Evolutionary conservation across 1,140 invertebrate genomes (phyloP).

Genomic region (Arctopsyche grandis): DNA sequence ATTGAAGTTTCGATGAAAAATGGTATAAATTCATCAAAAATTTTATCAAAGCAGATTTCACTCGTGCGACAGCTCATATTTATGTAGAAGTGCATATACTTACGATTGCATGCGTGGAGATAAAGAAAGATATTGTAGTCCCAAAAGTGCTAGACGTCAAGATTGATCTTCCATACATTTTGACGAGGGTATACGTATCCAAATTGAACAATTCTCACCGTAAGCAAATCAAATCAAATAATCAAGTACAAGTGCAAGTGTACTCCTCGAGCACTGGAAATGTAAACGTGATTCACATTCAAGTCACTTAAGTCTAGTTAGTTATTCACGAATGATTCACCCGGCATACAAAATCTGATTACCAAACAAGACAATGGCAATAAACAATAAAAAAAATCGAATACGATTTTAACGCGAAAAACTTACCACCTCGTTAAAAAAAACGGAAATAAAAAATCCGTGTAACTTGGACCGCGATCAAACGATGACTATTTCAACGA

Average conservation of each 20-base stretch:
- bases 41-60: too few species aligned
- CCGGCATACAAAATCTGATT: not conserved
- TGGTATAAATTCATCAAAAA: too few species aligned
- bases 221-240: too few species aligned
- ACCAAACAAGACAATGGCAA: not conserved
- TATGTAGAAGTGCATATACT: too few species aligned
- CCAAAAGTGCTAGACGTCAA: too few species aligned
- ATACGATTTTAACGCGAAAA: too few species aligned
- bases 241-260: not conserved
- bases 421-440: too few species aligned
- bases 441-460: not conserved
- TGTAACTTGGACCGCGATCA: not conserved
- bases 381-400: not conserved
- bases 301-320: not conserved
- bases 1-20: too few species aligned
- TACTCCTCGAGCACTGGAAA: not conserved
- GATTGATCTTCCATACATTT: not conserved
- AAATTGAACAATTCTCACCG: not conserved
- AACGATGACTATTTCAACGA: constrained; percentile 11
- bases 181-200: not conserved
- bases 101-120: too few species aligned
- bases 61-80: too few species aligned
- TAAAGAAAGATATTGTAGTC: too few species aligned
- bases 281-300: not conserved
- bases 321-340: not conserved